Evolutionary conservation across 2,797 vertebrate genomes (phyloP).

Genomic region (Phylloscopus collybita): DNA sequence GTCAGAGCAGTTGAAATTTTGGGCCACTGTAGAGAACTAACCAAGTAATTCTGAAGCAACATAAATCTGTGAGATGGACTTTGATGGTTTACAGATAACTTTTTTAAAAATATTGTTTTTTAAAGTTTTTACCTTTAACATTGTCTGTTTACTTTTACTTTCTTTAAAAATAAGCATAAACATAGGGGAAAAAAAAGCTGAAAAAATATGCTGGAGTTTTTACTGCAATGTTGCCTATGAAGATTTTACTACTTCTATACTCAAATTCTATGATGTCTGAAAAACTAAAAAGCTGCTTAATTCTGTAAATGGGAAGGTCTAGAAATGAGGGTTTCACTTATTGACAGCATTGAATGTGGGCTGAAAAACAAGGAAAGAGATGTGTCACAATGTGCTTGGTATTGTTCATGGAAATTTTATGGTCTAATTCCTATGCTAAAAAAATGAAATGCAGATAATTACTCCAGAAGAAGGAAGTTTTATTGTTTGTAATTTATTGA

Average conservation of each 20-base stretch:
- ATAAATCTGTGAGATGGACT: not conserved
- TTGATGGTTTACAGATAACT: not conserved
- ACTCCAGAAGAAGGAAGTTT: not conserved
- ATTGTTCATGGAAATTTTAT: not conserved
- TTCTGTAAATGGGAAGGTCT: not conserved
- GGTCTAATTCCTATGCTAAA: not conserved
- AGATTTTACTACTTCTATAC: not conserved
- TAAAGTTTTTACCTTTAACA: not conserved
- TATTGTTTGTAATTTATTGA: not conserved
- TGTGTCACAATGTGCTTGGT: accelerated
- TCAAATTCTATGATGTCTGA: not conserved
- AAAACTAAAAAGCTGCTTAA: not conserved
- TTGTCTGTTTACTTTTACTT: not conserved
- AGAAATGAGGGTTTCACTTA: not conserved
- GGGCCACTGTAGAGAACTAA: not conserved
- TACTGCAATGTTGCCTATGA: not conserved
- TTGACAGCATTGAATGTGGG: not conserved
- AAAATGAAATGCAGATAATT: not conserved
- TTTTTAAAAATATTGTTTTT: accelerated
- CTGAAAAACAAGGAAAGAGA: not conserved
- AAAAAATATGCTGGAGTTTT: not conserved
- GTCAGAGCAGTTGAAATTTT: not conserved
- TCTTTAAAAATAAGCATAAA: not conserved
- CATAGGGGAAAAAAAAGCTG: not conserved
- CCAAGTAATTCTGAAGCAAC: not conserved